These are phyloP conservation scores for Acleris cristana DNA, from an alignment of 2,888 invertebrate genomes.

Conservation along the genomic window DNA sequence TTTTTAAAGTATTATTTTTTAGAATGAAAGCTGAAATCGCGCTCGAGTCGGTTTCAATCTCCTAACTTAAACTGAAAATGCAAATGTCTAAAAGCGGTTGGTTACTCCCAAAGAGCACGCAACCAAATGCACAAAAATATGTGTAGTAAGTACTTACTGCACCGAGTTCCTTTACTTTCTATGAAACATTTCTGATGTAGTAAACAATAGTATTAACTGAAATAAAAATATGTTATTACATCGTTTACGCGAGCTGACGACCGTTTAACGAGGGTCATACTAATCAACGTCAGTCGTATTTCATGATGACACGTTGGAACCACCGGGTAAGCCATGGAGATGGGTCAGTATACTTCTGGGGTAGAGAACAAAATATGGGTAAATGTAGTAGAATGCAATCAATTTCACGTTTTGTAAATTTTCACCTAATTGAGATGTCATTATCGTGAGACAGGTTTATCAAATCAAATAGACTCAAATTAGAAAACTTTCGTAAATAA, in stretches of 20 bases:
- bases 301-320: no score
- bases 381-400: no score
- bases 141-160: background rate
- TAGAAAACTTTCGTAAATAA: no score
- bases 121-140: background rate
- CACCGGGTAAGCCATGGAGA: no score
- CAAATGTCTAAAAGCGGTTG: constrained; percentile 15
- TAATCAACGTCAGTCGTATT: no score
- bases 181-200: background rate
- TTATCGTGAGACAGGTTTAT: no score
- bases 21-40: constrained; percentile 7
- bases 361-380: no score
- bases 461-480: no score
- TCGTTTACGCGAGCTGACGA: background rate
- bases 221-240: background rate
- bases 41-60: constrained; percentile 17
- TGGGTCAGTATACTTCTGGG: no score
- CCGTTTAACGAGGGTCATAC: no score
- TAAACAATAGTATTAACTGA: background rate
- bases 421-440: no score
- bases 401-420: no score
- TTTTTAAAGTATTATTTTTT: constrained; percentile 10
- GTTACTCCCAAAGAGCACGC: constrained; percentile 8
- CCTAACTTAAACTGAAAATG: constrained; percentile 23
- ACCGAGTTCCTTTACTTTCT: background rate